Conservation (phyloP, 2,888 invertebrate species). For the Xestia c-nigrum region DNA sequence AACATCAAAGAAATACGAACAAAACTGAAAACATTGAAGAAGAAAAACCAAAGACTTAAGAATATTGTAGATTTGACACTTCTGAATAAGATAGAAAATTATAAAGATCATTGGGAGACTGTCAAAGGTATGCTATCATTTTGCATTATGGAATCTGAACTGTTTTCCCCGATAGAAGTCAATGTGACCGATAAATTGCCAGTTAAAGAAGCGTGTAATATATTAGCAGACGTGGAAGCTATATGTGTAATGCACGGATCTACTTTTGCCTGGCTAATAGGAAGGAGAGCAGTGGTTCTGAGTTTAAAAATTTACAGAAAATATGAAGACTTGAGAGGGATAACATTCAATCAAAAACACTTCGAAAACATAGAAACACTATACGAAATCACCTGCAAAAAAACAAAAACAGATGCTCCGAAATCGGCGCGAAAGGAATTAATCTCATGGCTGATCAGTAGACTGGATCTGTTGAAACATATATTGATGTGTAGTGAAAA, state of each 20-base stretch:
- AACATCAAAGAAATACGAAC: neutral
- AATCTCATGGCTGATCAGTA: conserved; percentile 13
- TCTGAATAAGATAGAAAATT: conserved; percentile 11
- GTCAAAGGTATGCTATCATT: conserved; percentile 24
- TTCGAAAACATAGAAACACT: neutral
- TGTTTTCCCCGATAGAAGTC: neutral
- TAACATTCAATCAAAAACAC: neutral
- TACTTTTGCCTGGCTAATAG: neutral
- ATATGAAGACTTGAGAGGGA: neutral
- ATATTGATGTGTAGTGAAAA: conserved; percentile 4
- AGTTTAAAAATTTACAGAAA: neutral
- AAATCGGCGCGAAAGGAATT: conserved; percentile 2
- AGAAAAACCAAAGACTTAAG: neutral
- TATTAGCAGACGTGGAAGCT: conserved; percentile 21
- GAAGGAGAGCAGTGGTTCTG: neutral
- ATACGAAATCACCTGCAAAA: neutral
- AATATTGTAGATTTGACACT: neutral
- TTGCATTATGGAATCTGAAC: conserved; percentile 4
- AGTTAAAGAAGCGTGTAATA: neutral
- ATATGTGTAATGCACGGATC: neutral
- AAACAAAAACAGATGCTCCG: neutral
- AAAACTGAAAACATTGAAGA: neutral
- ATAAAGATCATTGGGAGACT: conserved; percentile 23
- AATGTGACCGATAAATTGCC: neutral
- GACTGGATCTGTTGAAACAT: conserved; percentile 19